Evolutionary conservation across 2,888 invertebrate species (phyloP).

Genomic region (Steromphala cineraria): DNA sequence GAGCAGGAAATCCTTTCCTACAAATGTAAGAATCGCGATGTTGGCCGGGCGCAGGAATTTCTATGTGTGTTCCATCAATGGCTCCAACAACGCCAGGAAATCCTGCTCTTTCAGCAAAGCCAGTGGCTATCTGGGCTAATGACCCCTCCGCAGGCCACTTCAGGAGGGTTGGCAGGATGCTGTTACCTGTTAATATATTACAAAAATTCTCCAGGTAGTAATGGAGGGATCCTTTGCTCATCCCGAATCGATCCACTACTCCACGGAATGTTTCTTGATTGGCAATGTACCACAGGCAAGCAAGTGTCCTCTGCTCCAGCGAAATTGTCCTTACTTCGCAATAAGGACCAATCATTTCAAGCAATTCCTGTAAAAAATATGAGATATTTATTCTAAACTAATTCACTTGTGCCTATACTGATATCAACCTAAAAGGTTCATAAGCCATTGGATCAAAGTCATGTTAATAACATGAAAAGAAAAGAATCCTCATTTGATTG

Average conservation of each 20-base stretch:
- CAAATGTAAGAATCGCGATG: constrained; percentile 27
- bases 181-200: neutral
- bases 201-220: constrained; percentile 20
- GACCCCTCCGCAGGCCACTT: neutral
- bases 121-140: constrained; percentile 5
- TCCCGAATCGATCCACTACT: constrained; percentile 33
- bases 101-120: constrained; percentile 21
- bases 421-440: no score
- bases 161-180: neutral
- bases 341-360: constrained; percentile 21
- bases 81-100: constrained; percentile 32
- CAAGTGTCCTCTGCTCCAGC: constrained; percentile 24
- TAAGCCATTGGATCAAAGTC: no score
- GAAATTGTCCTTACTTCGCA: constrained; percentile 14
- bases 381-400: no score
- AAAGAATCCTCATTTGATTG: no score
- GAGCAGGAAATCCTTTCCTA: constrained; percentile 7
- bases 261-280: constrained; percentile 30
- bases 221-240: constrained; percentile 28
- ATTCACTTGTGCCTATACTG: no score
- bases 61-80: constrained; percentile 34
- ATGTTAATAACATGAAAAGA: no score
- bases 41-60: constrained; percentile 26
- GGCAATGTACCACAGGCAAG: constrained; percentile 24
- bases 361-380: neutral